Evolutionary conservation across 2,888 invertebrate genomes (phyloP).

Genomic region (Phrixothrix hirtus): DNA sequence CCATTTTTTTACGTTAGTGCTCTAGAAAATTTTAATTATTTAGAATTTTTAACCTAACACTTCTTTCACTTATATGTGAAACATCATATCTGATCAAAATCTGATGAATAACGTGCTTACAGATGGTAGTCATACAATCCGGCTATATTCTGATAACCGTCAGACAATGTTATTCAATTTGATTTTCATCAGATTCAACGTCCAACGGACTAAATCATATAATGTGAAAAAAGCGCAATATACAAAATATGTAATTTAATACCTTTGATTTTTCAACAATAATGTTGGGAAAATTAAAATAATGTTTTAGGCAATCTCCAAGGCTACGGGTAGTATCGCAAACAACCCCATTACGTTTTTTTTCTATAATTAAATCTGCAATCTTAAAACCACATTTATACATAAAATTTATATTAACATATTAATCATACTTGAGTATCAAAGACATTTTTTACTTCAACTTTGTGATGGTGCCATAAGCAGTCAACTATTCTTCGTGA

Average conservation of each 20-base stretch:
- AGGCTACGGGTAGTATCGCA: slow-evolving; percentile 12
- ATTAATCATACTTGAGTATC: slow-evolving; percentile 35
- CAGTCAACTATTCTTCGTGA: slow-evolving; percentile 24
- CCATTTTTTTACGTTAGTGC: slow-evolving; percentile 10
- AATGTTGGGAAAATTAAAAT: slow-evolving; percentile 33
- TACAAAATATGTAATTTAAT: too few species aligned
- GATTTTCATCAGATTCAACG: too few species aligned
- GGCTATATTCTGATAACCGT: too few species aligned
- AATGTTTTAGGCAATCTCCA: slow-evolving; percentile 22
- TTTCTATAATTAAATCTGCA: slow-evolving; percentile 16
- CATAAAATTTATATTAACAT: neutral
- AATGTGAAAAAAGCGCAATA: too few species aligned
- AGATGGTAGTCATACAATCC: too few species aligned
- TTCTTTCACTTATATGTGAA: too few species aligned
- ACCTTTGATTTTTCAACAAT: neutral
- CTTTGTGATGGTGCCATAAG: slow-evolving; percentile 27
- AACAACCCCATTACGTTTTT: neutral
- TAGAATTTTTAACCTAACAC: neutral
- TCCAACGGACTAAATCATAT: too few species aligned
- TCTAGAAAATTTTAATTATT: too few species aligned
- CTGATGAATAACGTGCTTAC: too few species aligned
- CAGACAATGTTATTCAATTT: too few species aligned
- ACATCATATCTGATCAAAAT: too few species aligned
- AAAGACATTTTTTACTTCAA: slow-evolving; percentile 35
- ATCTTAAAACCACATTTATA: slow-evolving; percentile 12